These are phyloP conservation scores for Mionectes macconnelli DNA, from an alignment of 2,113 vertebrate genomes.

Conservation along the genomic window DNA sequence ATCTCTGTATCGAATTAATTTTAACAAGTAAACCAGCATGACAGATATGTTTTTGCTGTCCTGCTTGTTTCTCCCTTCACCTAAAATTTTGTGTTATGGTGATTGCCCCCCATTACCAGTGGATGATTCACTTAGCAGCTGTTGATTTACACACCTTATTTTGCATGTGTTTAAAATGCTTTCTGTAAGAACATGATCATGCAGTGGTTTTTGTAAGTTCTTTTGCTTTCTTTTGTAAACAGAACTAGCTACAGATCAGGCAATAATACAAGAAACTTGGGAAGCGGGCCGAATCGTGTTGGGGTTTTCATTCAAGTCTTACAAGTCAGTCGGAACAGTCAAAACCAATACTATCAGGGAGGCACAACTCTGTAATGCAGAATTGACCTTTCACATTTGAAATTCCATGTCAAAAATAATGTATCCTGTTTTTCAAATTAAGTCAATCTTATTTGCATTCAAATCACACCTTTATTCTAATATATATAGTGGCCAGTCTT, in stretches of 20 bases:
- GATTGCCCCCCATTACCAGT: background rate
- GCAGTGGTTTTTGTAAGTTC: fast-evolving
- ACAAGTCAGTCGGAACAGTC: background rate
- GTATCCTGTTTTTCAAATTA: background rate
- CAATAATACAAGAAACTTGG: background rate
- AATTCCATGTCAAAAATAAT: background rate
- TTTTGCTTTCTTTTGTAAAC: background rate
- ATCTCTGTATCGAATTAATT: background rate
- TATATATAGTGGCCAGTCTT: no score
- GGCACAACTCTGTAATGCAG: background rate
- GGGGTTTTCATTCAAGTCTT: background rate
- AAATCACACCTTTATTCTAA: background rate
- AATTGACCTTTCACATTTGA: background rate
- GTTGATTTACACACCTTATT: background rate
- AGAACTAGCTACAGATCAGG: background rate
- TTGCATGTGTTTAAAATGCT: background rate
- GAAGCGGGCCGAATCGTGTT: background rate
- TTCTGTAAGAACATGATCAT: background rate
- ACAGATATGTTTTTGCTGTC: background rate
- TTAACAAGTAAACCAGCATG: background rate
- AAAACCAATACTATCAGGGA: background rate
- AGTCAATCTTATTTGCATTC: background rate
- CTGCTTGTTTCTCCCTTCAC: background rate
- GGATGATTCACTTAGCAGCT: background rate
- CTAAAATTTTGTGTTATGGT: background rate